Evolutionary conservation across 2,113 vertebrate genomes (phyloP), one percentile per base, ranked within the genome.

Genomic region (Hucho hucho): DNA sequence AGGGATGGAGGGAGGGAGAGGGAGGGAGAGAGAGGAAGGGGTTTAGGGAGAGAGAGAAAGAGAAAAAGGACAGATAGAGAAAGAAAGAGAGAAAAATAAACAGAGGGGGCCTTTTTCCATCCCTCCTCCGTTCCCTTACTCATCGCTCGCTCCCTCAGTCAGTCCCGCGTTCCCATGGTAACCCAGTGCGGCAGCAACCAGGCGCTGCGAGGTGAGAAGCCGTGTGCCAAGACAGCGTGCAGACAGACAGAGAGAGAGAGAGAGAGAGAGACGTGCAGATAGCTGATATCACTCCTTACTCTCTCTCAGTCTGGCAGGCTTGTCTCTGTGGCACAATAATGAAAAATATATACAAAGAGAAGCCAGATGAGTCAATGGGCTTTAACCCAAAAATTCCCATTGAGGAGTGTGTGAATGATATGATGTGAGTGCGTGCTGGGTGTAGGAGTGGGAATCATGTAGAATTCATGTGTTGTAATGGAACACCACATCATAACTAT

Each of bases 81-180:
- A 4, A 68, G 32, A 1, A 24, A 64, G 61, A 12, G 11, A 64
- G n/a, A 69, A 24, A 25, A 4, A 26, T 3, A 66, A 81, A 68
- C 65, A 80, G 29, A 70, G 79, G 72, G 75, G 74, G 86, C 81
- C 7, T 12, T 71, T 71, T 56, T 32, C 28, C 43, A 87, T 80
- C 76, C 47, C 72, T 12, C 14, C 26, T 63, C 80, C 78, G 75
- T 32, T 47, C 46, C 46, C 13, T 47, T 14, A 14, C 46, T 47
- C 46, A 14, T 14, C 46, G 11, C 43, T 9, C 3, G 5, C 46
- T 76, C 82, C 84, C 46, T 47, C 46, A 47, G 46, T 47, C 46
- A 47, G 46, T 47, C 64, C 79, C n/a, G 79, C 43, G 89, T 93
- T 79, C 84, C 86, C 92, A 93, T 92, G 86, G 91, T 87, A 91